A percentile compares a stretch with the other conserved stretches of the same genome.
These are phyloP conservation scores for Loriculus beryllinus DNA, from an alignment of 2,797 vertebrate genomes.

Conservation along the genomic window DNA sequence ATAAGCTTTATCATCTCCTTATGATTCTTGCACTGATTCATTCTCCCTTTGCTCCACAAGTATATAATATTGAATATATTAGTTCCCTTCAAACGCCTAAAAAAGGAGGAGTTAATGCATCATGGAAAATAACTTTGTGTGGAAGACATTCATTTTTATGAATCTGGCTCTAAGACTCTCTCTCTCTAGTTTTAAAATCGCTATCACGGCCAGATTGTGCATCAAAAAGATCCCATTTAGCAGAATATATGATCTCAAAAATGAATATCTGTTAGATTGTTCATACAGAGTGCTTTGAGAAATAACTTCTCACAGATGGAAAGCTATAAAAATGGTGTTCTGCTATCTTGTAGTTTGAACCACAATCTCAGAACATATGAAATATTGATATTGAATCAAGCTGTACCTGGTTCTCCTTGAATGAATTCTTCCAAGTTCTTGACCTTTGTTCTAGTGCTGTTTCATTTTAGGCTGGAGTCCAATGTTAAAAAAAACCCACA, in stretches of 20 bases:
- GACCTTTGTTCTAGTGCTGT: constrained; percentile 71
- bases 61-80: not conserved
- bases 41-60: not conserved
- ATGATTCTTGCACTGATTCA: not conserved
- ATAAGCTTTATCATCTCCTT: not conserved
- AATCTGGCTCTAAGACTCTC: constrained; percentile 54
- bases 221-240: constrained; percentile 70
- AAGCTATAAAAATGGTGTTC: constrained; percentile 75
- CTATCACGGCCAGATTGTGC: constrained; percentile 58
- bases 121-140: constrained; percentile 53
- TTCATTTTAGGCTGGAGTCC: constrained; percentile 72
- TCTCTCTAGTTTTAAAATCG: constrained; percentile 66
- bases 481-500: not conserved
- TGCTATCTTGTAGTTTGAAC: constrained; percentile 74
- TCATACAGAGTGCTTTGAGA: constrained; percentile 67
- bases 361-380: constrained; percentile 73
- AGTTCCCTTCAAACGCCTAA: constrained; percentile 23
- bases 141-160: constrained; percentile 71
- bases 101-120: constrained; percentile 43
- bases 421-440: constrained; percentile 71
- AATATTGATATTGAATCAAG: constrained; percentile 79
- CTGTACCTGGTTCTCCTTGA: constrained; percentile 71
- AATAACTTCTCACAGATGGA: constrained; percentile 78
- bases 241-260: constrained; percentile 64
- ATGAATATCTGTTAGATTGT: constrained; percentile 72